phyloP scores from a whole-genome alignment of 53 echinoderm and acorn worm species.

The Paelopatides confundens region DNA sequence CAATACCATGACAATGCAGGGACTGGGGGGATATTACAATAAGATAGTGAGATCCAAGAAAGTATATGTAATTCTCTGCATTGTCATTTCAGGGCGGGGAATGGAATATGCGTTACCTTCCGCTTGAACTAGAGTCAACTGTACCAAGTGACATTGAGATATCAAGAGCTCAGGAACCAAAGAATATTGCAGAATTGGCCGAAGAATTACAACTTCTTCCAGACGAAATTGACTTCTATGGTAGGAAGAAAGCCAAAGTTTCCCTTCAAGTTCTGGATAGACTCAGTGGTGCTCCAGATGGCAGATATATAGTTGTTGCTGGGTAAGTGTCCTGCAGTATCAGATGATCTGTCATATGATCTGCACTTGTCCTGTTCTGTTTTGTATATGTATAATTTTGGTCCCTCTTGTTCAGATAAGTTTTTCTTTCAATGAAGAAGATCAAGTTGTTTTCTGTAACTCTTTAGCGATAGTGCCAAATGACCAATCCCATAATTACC shows the following conservation, averaged over 20 bases:
- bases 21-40: no score
- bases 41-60: no score
- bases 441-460: no score
- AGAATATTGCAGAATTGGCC: slow-evolving; percentile 87
- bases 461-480: no score
- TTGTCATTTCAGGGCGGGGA: slow-evolving; percentile 67
- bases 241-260: slow-evolving; percentile 97
- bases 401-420: no score
- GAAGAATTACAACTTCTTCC: slow-evolving; percentile 90
- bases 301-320: slow-evolving; percentile 96
- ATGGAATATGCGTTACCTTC: slow-evolving; percentile 94
- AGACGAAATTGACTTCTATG: slow-evolving; percentile 95
- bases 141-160: slow-evolving; percentile 96
- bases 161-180: slow-evolving; percentile 90
- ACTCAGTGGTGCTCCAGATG: slow-evolving; percentile 79
- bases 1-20: neutral
- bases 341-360: no score
- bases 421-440: no score
- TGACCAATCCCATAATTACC: no score
- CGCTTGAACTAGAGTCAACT: slow-evolving; percentile 59
- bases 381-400: no score
- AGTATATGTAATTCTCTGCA: no score
- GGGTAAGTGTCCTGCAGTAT: slow-evolving; percentile 73
- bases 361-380: no score
- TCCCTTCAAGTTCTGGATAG: slow-evolving; percentile 83